Evolutionary conservation across 2,888 invertebrate species (phyloP), one percentile per base, ranked within the genome.

Genomic region (Unio pictorum): DNA sequence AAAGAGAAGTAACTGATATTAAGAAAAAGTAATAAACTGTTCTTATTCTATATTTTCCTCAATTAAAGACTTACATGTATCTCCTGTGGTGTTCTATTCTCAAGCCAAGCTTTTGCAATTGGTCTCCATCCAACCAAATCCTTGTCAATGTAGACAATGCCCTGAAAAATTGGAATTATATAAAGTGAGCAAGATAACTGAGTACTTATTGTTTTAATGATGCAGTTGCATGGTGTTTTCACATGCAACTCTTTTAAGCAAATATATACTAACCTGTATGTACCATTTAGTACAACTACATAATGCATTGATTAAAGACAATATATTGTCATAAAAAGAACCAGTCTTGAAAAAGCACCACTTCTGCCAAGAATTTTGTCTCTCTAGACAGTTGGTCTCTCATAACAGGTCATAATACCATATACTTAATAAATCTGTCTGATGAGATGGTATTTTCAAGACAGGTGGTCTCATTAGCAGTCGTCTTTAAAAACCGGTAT

Each of bases 41-140:
- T 73, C 55, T 72, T 61, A 71, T 74, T 69, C 68, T 67, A 65
- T 69, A 72, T 64, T 71, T 63, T 34, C 71, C 20, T 30, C 67
- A 66, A 66, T 59, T 17, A 11, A 15, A 4, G 57, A 85, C 87
- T 83, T 84, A 90, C 89, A 84, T 88, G 87, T 64, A 86, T 85
- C 83, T 89, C 89, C 69, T 86, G 86, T 18, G 86, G 84, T 45
- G 86, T 82, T 68, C 89, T 81, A 68, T 82, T 84, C 58, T 89
- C 87, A 57, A 90, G 79, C 89, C 89, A 90, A 7, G 89, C 86
- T 72, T 87, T 85, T 45, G 88, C 89, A 59, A 90, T 84, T 7
- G 89, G 88, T 70, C 84, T 86, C 90, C 90, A 90, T n/a, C 89
- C 89, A 8, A 90, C 84, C 18, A 88, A 84, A 75, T 85, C 87